Evolutionary conservation across 2,113 vertebrate species (phyloP).

Genomic region (Gulo gulo): DNA sequence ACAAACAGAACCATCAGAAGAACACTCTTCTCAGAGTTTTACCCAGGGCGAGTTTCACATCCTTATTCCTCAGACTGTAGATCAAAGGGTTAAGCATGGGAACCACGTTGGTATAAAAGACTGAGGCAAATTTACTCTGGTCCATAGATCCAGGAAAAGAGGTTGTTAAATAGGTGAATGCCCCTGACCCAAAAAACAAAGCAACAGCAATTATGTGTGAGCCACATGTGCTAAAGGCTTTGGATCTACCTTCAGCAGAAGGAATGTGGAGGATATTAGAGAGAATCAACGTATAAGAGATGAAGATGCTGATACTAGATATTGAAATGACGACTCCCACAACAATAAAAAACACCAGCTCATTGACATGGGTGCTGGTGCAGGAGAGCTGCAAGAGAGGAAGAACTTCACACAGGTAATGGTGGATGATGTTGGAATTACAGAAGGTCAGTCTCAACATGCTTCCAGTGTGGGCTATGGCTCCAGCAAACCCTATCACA

Average conservation of each 20-base stretch:
- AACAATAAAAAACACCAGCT: slow-evolving; percentile 40
- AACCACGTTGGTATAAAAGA: slow-evolving; percentile 63
- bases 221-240: slow-evolving; percentile 52
- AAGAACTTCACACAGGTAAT: slow-evolving; percentile 64
- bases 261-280: slow-evolving; percentile 40
- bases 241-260: slow-evolving; percentile 36
- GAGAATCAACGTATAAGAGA: slow-evolving; percentile 56
- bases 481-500: slow-evolving; percentile 31
- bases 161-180: slow-evolving; percentile 55
- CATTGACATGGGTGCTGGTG: not conserved
- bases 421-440: not conserved
- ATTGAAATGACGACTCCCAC: slow-evolving; percentile 22
- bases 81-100: slow-evolving; percentile 67
- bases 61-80: slow-evolving; percentile 69
- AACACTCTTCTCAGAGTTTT: slow-evolving; percentile 33
- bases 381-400: slow-evolving; percentile 55
- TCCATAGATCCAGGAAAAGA: not conserved
- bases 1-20: not conserved
- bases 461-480: slow-evolving; percentile 34
- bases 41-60: slow-evolving; percentile 55
- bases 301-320: slow-evolving; percentile 30
- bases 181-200: slow-evolving; percentile 66
- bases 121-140: slow-evolving; percentile 22
- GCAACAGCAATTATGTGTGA: slow-evolving; percentile 52
- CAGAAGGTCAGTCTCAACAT: slow-evolving; percentile 58